phyloP scores from a whole-genome alignment of 2,797 vertebrate genomes.

The Molothrus ater region DNA sequence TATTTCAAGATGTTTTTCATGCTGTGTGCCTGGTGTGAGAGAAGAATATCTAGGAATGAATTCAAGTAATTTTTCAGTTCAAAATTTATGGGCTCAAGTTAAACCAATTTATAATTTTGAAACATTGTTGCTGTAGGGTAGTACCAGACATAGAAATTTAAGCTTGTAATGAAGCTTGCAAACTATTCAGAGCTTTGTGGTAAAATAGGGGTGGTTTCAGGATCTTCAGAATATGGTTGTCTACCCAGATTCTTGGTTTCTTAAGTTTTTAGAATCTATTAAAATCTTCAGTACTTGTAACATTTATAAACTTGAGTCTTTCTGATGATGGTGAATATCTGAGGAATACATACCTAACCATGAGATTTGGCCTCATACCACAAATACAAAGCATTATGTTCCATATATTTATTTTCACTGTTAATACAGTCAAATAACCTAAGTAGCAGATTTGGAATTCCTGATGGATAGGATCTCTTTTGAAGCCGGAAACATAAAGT shows the following conservation, averaged over 20 bases:
- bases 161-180: background rate
- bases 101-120: background rate
- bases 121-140: background rate
- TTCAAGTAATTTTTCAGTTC: background rate
- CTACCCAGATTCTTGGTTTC: background rate
- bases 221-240: background rate
- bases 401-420: background rate
- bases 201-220: background rate
- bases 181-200: background rate
- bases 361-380: background rate
- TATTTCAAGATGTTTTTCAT: background rate
- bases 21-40: background rate
- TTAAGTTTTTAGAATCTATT: background rate
- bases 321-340: background rate
- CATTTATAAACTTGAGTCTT: background rate
- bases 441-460: background rate
- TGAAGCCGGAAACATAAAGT: background rate
- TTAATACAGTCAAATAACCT: background rate
- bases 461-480: background rate
- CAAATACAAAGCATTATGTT: background rate
- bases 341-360: background rate
- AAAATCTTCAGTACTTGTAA: background rate
- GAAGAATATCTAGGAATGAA: background rate
- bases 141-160: background rate
- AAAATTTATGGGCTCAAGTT: background rate